phyloP scores from a whole-genome alignment of 2,113 vertebrate genomes.

The Protobothrops flavoviridis region DNA sequence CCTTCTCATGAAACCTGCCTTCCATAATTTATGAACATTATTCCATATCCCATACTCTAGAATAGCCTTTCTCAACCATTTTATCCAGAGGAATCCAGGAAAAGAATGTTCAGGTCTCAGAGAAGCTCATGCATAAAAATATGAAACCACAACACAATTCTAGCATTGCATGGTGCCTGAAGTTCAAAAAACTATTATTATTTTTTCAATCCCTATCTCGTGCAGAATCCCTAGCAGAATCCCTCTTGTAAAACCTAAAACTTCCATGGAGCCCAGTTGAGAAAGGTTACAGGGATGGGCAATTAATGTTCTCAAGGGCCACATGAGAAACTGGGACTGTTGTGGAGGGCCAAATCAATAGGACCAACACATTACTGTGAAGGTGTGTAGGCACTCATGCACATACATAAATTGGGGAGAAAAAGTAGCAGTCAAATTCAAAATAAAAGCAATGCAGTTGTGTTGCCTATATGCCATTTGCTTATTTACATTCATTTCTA shows the following conservation, averaged over 20 bases:
- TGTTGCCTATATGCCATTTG: neutral
- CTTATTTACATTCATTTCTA: neutral
- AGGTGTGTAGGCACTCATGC: neutral
- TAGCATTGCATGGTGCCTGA: neutral
- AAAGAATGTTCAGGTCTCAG: neutral
- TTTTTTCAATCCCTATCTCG: neutral
- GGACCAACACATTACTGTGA: neutral
- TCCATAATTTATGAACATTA: neutral
- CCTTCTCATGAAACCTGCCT: neutral
- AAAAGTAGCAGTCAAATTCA: neutral
- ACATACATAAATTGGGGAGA: neutral
- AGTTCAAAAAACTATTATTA: neutral
- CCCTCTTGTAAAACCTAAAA: neutral
- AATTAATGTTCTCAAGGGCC: neutral
- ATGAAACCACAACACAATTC: neutral
- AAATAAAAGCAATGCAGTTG: neutral
- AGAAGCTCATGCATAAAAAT: neutral
- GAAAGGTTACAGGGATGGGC: neutral
- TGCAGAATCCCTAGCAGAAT: neutral
- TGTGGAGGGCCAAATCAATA: neutral
- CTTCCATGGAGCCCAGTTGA: neutral
- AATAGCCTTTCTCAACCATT: neutral
- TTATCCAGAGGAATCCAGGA: neutral
- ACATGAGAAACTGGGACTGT: neutral
- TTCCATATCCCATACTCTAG: neutral